phyloP scores from a whole-genome alignment of 2,797 vertebrate genomes.

The Lepilemur ruficaudatus region DNA sequence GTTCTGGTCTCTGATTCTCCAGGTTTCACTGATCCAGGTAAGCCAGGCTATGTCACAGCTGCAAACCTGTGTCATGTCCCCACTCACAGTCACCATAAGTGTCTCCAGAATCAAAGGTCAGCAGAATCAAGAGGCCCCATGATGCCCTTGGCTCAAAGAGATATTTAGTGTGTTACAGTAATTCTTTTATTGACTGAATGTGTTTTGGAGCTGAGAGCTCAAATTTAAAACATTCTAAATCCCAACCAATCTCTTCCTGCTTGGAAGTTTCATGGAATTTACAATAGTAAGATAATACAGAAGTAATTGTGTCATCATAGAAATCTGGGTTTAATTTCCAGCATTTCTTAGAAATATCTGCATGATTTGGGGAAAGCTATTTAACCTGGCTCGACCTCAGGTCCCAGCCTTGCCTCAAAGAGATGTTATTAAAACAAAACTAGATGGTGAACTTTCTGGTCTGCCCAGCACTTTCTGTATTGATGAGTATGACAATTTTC shows the following conservation, averaged over 20 bases:
- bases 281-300: constrained; percentile 2
- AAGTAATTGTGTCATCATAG: not conserved
- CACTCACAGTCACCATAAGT: not conserved
- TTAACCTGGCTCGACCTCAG: constrained; percentile 6
- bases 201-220: not conserved
- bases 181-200: not conserved
- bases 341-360: not conserved
- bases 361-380: not conserved
- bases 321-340: not conserved
- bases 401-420: not conserved
- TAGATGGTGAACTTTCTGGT: not conserved
- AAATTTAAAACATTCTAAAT: not conserved
- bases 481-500: not conserved
- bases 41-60: not conserved
- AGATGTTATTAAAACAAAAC: not conserved
- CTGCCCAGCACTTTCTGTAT: not conserved
- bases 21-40: not conserved
- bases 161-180: not conserved
- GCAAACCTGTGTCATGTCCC: fast-evolving
- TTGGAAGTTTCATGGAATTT: not conserved
- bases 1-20: not conserved
- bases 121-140: not conserved
- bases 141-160: not conserved
- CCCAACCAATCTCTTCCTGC: not conserved
- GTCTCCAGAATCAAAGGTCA: not conserved